Base-by-base conservation (phyloP, 2,113 vertebrate species). In the Passer domesticus region DNA sequence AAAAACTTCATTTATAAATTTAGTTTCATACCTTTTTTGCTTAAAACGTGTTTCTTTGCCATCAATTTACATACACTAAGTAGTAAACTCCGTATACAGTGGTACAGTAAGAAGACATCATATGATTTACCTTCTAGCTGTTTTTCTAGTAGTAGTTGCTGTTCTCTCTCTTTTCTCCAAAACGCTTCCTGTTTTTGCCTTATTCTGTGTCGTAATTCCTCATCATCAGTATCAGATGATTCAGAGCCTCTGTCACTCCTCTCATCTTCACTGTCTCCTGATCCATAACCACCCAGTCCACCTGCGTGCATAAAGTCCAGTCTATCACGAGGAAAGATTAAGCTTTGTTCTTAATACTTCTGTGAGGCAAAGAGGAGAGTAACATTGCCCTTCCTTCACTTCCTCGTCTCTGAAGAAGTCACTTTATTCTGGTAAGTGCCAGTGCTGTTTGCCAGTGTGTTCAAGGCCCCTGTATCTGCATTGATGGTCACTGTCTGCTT, bases 151-250 rank as follows among this genome's bases (percentile, higher is more conserved):
- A 98, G 97, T 81, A 98, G 97, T 89, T 98, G 99, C 95, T 98
- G 98, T 97, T 99, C 99, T 96, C 98, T 98, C 95, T 99, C 99
- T 97, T 99, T 99, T 94, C 99, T 98, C 94, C 99, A 99, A 98
- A 99, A 99, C 3, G 99, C 99, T 88, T 99, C 99, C 97, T 99
- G 99, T 98, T 99, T 99, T 98, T 99, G 99, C 79, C 99, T 98
- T 97, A 99, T 99, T 95, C 99, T 98, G 92, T 99, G 99, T 66
- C 97, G 98, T 69, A 99, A 97, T 97, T 99, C 99, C 97, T 99
- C 99, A 90, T 99, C 99, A 68, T 99, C 99, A 21, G 99, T 99
- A 97, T 99, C 99, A 30, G 99, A 99, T 47, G 99, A 99, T 79
- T 99, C 99, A 59, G 99, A 99, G 83, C 98, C 99, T 97, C 98